Conservation (phyloP, 1,140 invertebrate species). For the Hypsibius dujardini region DNA sequence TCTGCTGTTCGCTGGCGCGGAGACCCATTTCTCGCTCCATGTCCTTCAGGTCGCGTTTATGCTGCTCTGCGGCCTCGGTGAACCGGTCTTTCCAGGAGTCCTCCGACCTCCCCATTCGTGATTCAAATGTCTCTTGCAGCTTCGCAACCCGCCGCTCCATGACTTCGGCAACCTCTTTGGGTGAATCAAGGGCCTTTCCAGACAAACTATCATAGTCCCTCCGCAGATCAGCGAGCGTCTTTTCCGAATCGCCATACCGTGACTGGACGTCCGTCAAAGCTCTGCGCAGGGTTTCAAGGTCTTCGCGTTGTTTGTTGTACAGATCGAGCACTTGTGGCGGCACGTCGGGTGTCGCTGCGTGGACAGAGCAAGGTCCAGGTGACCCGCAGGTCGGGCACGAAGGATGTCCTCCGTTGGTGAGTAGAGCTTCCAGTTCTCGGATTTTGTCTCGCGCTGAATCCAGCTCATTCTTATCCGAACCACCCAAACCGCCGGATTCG, state of each 20-base stretch:
- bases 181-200: not conserved
- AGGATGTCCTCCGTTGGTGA: not conserved
- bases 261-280: not conserved
- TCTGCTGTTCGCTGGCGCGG: not conserved
- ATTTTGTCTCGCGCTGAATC: constrained; percentile 5
- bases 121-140: not conserved
- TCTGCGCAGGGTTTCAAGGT: not conserved
- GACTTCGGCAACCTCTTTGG: not conserved
- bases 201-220: not conserved
- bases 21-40: not conserved
- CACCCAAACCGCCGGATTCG: no score
- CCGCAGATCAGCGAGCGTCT: not conserved
- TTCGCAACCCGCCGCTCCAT: not conserved
- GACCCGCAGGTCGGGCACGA: no score
- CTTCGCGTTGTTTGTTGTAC: not conserved
- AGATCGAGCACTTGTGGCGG: not conserved
- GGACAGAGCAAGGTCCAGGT: no score
- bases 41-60: not conserved
- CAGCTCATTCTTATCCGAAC: not conserved
- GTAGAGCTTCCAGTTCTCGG: not conserved
- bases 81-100: not conserved
- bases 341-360: not conserved
- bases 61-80: not conserved
- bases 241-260: not conserved
- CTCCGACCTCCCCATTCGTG: not conserved